These are phyloP conservation scores for Petrophora chlorosata DNA, from an alignment of 2,888 invertebrate genomes.

Conservation along the genomic window DNA sequence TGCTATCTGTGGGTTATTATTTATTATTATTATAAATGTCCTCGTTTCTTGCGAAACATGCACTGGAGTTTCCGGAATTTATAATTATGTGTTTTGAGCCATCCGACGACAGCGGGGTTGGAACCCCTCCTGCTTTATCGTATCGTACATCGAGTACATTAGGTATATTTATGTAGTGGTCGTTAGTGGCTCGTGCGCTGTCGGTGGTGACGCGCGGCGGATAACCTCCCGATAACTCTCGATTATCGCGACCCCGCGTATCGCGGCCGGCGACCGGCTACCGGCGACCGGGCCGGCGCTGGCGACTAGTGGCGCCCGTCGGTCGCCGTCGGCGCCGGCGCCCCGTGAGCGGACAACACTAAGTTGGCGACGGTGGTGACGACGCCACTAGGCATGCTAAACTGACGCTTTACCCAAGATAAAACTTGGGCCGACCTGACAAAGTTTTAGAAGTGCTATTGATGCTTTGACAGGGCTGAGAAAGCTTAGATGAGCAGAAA, in stretches of 20 bases:
- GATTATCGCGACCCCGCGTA: slow-evolving; percentile 30
- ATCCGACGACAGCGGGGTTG: too few relatives aligned
- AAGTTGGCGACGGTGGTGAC: slow-evolving; percentile 3
- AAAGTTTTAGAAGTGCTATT: too few relatives aligned
- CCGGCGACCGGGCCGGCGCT: slow-evolving; percentile 4
- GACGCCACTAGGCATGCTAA: neutral
- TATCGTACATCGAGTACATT: neutral
- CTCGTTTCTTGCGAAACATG: too few relatives aligned
- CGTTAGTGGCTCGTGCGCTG: slow-evolving; percentile 52
- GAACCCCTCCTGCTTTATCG: neutral
- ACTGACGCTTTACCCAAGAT: too few relatives aligned
- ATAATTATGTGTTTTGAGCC: too few relatives aligned
- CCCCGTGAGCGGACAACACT: slow-evolving; percentile 11
- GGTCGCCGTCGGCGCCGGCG: neutral
- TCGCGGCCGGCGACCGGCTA: slow-evolving; percentile 13
- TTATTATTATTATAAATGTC: too few relatives aligned
- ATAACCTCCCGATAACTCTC: slow-evolving; percentile 36
- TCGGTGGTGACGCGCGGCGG: slow-evolving; percentile 45
- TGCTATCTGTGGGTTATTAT: too few relatives aligned
- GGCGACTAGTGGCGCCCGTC: neutral
- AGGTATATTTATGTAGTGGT: slow-evolving; percentile 4
- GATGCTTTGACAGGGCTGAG: too few relatives aligned
- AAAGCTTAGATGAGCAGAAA: too few relatives aligned
- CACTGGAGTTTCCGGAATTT: too few relatives aligned
- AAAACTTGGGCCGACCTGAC: too few relatives aligned